These are phyloP conservation scores for Stenodera caucasica DNA, from an alignment of 2,888 invertebrate species.

Conservation along the genomic window DNA sequence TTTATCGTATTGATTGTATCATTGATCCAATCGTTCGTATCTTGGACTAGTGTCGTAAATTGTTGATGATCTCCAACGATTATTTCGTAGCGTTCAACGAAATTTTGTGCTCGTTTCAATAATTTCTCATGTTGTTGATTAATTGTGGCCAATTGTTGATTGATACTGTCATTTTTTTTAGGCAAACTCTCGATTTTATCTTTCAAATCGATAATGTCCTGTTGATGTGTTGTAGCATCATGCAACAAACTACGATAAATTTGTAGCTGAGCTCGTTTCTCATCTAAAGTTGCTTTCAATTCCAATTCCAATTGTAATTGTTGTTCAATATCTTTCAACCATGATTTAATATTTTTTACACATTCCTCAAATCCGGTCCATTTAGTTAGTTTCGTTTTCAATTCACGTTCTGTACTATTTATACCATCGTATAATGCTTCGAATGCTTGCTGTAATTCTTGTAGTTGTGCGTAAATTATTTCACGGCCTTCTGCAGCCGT, in stretches of 20 bases:
- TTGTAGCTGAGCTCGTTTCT: constrained; percentile 86
- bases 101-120: constrained; percentile 70
- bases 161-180: constrained; percentile 74
- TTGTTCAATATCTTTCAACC: constrained; percentile 76
- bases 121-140: constrained; percentile 73
- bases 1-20: constrained; percentile 79
- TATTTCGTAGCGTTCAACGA: constrained; percentile 82
- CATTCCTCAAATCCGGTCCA: constrained; percentile 93
- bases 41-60: constrained; percentile 83
- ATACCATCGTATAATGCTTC: constrained; percentile 81
- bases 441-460: constrained; percentile 80
- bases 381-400: constrained; percentile 80
- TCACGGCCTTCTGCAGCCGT: constrained; percentile 88
- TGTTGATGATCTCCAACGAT: constrained; percentile 89
- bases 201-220: constrained; percentile 79
- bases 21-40: constrained; percentile 85
- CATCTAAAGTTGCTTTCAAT: constrained; percentile 83
- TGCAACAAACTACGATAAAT: constrained; percentile 80
- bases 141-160: constrained; percentile 69
- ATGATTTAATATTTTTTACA: constrained; percentile 73
- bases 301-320: constrained; percentile 78
- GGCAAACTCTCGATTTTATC: constrained; percentile 80
- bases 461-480: constrained; percentile 77
- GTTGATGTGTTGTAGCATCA: constrained; percentile 82
- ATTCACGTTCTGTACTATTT: constrained; percentile 74